Evolutionary conservation across 2,888 invertebrate genomes (phyloP).

Genomic region (Drosophila prostipennis): DNA sequence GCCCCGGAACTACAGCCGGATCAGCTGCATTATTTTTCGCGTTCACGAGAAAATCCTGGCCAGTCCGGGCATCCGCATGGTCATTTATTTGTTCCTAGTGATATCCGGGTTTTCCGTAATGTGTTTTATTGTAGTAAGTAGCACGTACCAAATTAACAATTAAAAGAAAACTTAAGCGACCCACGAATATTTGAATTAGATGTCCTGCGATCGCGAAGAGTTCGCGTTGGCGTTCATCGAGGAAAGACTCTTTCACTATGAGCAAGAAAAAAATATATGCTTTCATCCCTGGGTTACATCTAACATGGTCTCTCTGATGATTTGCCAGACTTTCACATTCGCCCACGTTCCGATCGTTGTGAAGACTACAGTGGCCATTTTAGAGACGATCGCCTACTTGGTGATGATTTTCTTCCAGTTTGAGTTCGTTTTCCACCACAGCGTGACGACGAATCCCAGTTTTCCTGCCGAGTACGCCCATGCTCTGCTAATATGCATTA

Average conservation of each 20-base stretch:
- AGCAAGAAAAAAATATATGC: conserved; percentile 47
- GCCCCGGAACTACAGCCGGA: neutral
- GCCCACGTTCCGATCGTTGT: conserved; percentile 92
- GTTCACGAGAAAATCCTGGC: conserved; percentile 86
- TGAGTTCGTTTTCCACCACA: conserved; percentile 85
- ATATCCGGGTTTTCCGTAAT: conserved; percentile 86
- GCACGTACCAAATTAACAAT: neutral
- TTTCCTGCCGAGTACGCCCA: conserved; percentile 89
- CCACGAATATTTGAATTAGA: neutral
- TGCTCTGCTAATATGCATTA: conserved; percentile 88
- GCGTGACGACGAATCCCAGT: conserved; percentile 88
- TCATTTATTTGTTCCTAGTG: conserved; percentile 88
- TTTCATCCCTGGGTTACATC: conserved; percentile 70
- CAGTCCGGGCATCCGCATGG: conserved; percentile 87
- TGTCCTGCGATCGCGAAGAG: conserved; percentile 46
- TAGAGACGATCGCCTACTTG: conserved; percentile 88
- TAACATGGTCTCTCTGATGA: conserved; percentile 83
- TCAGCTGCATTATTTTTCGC: conserved; percentile 41
- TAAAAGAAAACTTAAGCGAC: neutral
- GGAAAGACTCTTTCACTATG: conserved; percentile 47
- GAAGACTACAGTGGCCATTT: conserved; percentile 86
- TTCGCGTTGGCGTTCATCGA: conserved; percentile 43
- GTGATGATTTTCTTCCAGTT: conserved; percentile 88
- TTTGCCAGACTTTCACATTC: conserved; percentile 91
- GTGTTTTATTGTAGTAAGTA: conserved; percentile 45